Percentiles rank a stretch among this genome's conserved stretches.
phyloP scores from a whole-genome alignment of 2,113 vertebrate species.

The Siphamia tubifer region DNA sequence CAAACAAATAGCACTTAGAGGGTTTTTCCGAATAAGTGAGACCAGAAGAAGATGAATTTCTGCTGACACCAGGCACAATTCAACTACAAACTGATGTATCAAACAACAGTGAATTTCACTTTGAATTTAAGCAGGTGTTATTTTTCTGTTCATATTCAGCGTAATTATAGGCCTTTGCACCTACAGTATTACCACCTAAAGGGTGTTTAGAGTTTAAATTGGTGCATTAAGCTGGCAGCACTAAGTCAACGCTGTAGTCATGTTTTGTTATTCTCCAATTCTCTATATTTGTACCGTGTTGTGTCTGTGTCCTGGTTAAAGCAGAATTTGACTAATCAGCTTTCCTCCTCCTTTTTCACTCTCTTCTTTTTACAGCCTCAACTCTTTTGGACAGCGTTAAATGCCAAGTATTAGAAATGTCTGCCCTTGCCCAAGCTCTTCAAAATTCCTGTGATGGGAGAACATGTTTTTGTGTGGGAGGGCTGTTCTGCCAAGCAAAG shows the following conservation, averaged over 20 bases:
- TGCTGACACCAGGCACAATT: neutral
- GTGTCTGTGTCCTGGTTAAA: slow-evolving; percentile 14
- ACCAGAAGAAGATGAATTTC: neutral
- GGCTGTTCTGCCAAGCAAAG: slow-evolving; percentile 78
- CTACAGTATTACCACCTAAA: neutral
- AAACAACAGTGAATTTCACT: no score
- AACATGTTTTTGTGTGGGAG: slow-evolving; percentile 83
- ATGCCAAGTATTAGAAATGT: slow-evolving; percentile 72
- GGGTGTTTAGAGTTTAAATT: neutral
- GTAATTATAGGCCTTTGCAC: no score
- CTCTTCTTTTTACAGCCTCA: slow-evolving; percentile 44
- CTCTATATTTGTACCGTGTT: slow-evolving; percentile 6
- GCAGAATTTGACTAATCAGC: slow-evolving; percentile 55
- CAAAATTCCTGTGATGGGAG: slow-evolving; percentile 71
- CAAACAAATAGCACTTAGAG: slow-evolving; percentile 7
- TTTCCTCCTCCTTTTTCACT: slow-evolving; percentile 20
- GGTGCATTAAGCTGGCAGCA: neutral
- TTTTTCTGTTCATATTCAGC: no score
- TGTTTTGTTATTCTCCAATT: neutral
- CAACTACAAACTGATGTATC: no score
- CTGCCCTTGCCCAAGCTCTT: slow-evolving; percentile 66
- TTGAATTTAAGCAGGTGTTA: neutral
- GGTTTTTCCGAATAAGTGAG: slow-evolving; percentile 27
- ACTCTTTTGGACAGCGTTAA: slow-evolving; percentile 63
- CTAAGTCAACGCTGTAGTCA: neutral